Evolutionary conservation across 2,797 vertebrate genomes (phyloP).

Genomic region (Echeneis naucrates): DNA sequence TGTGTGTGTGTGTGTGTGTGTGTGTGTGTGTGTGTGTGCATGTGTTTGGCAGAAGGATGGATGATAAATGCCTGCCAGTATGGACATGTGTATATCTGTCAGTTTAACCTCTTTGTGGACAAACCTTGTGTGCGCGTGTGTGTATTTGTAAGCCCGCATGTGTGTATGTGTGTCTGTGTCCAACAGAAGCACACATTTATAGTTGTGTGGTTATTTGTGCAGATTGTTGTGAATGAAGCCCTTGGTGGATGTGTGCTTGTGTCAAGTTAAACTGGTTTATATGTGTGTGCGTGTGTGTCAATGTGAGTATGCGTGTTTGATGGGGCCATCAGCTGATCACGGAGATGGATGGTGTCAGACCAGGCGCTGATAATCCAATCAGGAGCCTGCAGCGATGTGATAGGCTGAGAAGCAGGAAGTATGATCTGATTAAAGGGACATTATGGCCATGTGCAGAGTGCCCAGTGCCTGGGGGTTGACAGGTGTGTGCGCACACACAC

Average conservation of each 20-base stretch:
- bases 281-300: constrained; percentile 32
- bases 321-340: constrained; percentile 83
- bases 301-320: constrained; percentile 67
- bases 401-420: constrained; percentile 95
- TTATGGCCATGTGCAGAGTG: constrained; percentile 92
- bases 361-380: constrained; percentile 89
- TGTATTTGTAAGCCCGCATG: constrained; percentile 21
- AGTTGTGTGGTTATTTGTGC: constrained; percentile 50
- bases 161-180: constrained; percentile 15
- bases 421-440: constrained; percentile 97
- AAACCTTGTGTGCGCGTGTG: constrained; percentile 32
- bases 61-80: constrained; percentile 67
- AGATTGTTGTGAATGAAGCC: constrained; percentile 60
- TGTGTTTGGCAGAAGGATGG: constrained; percentile 26
- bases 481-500: constrained; percentile 58
- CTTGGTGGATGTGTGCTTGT: constrained; percentile 66
- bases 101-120: constrained; percentile 60
- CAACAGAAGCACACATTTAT: constrained; percentile 58
- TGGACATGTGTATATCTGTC: constrained; percentile 53
- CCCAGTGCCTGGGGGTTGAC: constrained; percentile 85
- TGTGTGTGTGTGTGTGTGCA: constrained; percentile 23
- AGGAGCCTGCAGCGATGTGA: constrained; percentile 94
- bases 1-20: constrained; percentile 25
- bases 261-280: constrained; percentile 80
- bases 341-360: constrained; percentile 82